phyloP scores from a whole-genome alignment of 2,113 vertebrate species.

The Neotoma lepida region DNA sequence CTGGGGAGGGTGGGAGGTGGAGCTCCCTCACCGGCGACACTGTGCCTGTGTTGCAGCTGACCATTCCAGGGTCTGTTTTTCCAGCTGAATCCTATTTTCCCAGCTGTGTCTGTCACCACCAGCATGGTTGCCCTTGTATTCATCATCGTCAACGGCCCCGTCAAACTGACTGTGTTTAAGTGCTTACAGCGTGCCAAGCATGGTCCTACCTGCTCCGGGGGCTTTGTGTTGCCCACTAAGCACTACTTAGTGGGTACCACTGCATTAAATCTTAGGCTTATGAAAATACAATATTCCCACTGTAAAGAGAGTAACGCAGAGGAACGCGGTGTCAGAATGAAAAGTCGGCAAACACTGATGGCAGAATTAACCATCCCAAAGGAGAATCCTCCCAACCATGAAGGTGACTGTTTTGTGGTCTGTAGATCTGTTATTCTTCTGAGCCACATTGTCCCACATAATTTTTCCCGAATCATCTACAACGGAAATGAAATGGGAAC shows the following conservation, averaged over 20 bases:
- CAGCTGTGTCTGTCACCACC: slow-evolving; percentile 52
- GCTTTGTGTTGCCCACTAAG: background rate
- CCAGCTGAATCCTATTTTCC: slow-evolving; percentile 62
- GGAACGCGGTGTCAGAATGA: fast-evolving
- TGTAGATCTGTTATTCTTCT: background rate
- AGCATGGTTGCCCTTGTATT: background rate
- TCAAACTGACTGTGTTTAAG: fast-evolving
- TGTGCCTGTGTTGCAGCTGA: slow-evolving; percentile 24
- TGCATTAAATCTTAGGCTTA: background rate
- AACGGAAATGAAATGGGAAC: background rate
- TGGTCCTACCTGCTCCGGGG: fast-evolving
- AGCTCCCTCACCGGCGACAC: background rate
- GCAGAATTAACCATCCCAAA: background rate
- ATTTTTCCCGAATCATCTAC: background rate
- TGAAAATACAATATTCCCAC: background rate
- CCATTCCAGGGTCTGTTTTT: background rate
- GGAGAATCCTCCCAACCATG: background rate
- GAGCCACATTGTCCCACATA: background rate
- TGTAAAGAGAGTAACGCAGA: background rate
- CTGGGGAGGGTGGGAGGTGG: background rate
- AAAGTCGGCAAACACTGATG: background rate
- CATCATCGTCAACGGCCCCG: background rate
- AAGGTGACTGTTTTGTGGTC: background rate
- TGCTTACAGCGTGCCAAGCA: background rate
- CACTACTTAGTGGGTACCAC: background rate